These are phyloP conservation scores for Entomobrya proxima DNA, from an alignment of 2,888 invertebrate genomes.

Conservation along the genomic window DNA sequence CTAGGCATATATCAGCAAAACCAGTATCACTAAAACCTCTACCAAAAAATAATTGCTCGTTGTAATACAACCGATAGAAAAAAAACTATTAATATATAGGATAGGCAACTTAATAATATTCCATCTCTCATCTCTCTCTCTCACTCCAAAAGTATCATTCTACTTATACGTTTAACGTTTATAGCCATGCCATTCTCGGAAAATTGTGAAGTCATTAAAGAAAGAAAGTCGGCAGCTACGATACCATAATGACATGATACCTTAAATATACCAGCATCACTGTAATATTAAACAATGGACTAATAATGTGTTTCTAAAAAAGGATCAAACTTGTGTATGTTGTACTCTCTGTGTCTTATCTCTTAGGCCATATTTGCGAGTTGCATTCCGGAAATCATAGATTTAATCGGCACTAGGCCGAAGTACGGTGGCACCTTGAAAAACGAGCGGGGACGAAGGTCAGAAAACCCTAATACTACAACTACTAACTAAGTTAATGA, in stretches of 20 bases:
- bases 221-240: conserved; percentile 7
- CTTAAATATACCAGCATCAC: conserved; percentile 23
- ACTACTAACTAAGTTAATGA: conserved; percentile 64
- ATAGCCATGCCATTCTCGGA: conserved; percentile 34
- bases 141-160: no score
- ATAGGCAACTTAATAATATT: conserved; percentile 17
- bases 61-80: conserved; percentile 6
- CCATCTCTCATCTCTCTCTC: no score
- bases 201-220: conserved; percentile 8
- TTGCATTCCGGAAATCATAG: conserved; percentile 99
- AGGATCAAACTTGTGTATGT: conserved; percentile 50
- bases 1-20: neutral
- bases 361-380: conserved; percentile 99
- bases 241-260: neutral
- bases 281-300: conserved; percentile 33
- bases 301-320: conserved; percentile 34
- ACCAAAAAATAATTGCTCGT: conserved; percentile 34
- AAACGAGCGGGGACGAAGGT: conserved; percentile 99
- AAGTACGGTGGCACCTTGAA: conserved; percentile 99
- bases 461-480: conserved; percentile 73
- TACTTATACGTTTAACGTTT: no score
- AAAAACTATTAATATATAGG: neutral
- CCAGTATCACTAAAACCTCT: neutral
- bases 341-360: conserved; percentile 64
- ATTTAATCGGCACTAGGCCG: conserved; percentile 99